phyloP scores from a whole-genome alignment of 1,140 invertebrate species.

The Drosophila nikananu region DNA sequence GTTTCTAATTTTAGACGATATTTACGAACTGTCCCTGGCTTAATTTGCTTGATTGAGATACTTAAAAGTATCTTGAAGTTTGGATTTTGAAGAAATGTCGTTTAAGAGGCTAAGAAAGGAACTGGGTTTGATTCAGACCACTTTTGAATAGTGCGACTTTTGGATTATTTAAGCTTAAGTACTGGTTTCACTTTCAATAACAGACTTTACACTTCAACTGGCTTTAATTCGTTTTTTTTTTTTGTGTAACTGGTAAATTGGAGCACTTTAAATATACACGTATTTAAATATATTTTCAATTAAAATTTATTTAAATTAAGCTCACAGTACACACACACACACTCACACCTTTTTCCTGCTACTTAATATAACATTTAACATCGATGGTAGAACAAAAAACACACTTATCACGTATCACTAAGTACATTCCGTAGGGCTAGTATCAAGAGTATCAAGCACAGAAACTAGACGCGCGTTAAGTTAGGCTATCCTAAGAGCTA shows the following conservation, averaged over 20 bases:
- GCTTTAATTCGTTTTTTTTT: not conserved
- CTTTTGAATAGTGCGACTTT: not conserved
- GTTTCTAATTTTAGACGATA: not conserved
- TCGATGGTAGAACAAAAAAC: constrained; percentile 9
- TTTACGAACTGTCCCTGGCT: not conserved
- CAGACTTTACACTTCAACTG: not conserved
- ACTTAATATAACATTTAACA: constrained; percentile 20
- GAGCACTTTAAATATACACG: not conserved
- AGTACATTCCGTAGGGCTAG: constrained; percentile 19
- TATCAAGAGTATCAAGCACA: constrained; percentile 26
- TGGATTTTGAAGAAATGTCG: not conserved
- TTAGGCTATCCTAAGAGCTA: constrained; percentile 15
- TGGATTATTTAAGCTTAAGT: not conserved
- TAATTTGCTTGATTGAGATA: not conserved
- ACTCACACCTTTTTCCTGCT: not conserved
- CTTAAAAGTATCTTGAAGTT: not conserved
- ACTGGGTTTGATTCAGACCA: no score
- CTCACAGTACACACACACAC: no score
- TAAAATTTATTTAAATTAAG: no score
- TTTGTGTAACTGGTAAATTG: not conserved
- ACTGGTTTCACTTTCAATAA: not conserved
- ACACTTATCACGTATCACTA: constrained; percentile 35
- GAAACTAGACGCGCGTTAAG: not conserved
- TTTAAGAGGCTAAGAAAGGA: not conserved
- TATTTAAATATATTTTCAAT: no score